Percentiles rank a stretch among this genome's conserved stretches.
phyloP scores from a whole-genome alignment of 1,140 invertebrate genomes.

The Lamellibrachia luymesi region DNA sequence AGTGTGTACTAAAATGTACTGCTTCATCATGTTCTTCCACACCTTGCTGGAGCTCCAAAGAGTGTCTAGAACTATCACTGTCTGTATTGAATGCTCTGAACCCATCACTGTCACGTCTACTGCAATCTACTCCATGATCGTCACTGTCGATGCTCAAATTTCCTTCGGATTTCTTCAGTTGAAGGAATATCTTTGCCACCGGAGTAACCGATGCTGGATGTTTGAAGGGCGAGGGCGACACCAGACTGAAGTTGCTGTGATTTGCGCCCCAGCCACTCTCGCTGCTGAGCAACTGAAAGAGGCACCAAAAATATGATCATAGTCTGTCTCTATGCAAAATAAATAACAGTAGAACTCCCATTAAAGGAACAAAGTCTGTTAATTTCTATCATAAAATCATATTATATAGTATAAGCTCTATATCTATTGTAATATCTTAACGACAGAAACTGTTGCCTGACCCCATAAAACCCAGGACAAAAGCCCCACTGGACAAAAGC shows the following conservation, averaged over 20 bases:
- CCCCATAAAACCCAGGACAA: no score
- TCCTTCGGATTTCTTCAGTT: not conserved
- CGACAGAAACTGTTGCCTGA: no score
- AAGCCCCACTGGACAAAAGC: no score
- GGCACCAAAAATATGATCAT: not conserved
- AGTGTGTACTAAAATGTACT: not conserved
- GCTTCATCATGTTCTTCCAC: not conserved
- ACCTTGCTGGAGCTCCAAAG: not conserved
- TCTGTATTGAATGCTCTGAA: not conserved
- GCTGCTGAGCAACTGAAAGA: not conserved
- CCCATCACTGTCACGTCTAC: not conserved
- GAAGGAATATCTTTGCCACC: not conserved
- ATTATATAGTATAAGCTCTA: no score
- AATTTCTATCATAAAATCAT: no score
- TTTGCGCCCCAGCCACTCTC: not conserved
- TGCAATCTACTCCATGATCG: not conserved
- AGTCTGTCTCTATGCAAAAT: no score
- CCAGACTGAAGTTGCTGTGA: not conserved
- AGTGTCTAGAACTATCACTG: not conserved
- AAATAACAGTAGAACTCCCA: no score
- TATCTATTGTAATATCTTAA: no score
- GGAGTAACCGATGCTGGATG: not conserved
- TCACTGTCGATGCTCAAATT: not conserved
- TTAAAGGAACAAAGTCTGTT: no score
- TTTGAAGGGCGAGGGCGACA: not conserved